These are phyloP conservation scores for Leucophenga maculata DNA, from an alignment of 2,888 invertebrate genomes.

Conservation along the genomic window DNA sequence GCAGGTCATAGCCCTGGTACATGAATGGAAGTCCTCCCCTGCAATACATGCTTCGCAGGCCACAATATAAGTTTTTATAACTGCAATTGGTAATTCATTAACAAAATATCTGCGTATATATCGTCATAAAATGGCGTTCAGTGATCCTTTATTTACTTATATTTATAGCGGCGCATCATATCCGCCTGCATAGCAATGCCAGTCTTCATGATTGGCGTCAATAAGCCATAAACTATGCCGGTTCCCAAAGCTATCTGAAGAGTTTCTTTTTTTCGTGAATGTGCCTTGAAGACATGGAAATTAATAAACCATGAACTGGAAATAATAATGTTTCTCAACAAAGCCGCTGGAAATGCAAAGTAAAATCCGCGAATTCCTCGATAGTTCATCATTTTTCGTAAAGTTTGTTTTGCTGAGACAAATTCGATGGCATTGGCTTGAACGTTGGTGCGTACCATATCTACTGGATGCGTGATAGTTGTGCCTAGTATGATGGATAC, in stretches of 20 bases:
- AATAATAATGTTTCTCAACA: conserved; percentile 20
- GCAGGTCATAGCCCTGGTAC: too few relatives aligned
- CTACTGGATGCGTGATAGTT: conserved; percentile 35
- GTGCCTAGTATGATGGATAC: conserved; percentile 15
- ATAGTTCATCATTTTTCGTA: conserved; percentile 20
- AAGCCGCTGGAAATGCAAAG: conserved; percentile 17
- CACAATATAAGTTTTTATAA: neutral
- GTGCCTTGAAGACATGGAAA: conserved; percentile 15
- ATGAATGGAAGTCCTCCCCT: conserved; percentile 29
- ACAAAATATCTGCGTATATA: neutral
- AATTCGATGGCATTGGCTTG: conserved; percentile 27
- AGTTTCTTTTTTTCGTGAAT: neutral
- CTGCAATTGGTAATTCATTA: neutral
- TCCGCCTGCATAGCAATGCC: conserved; percentile 35
- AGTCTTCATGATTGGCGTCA: conserved; percentile 34
- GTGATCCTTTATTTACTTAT: neutral
- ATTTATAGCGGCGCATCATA: conserved; percentile 25
- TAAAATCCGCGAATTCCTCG: conserved; percentile 30
- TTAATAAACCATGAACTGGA: conserved; percentile 30
- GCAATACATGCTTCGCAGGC: conserved; percentile 8
- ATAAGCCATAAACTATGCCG: conserved; percentile 27
- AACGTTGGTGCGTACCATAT: conserved; percentile 29
- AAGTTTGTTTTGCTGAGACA: neutral
- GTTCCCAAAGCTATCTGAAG: neutral
- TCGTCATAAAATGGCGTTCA: conserved; percentile 34